Conservation (phyloP, 2,888 invertebrate species). For the Nymphalis urticae region DNA sequence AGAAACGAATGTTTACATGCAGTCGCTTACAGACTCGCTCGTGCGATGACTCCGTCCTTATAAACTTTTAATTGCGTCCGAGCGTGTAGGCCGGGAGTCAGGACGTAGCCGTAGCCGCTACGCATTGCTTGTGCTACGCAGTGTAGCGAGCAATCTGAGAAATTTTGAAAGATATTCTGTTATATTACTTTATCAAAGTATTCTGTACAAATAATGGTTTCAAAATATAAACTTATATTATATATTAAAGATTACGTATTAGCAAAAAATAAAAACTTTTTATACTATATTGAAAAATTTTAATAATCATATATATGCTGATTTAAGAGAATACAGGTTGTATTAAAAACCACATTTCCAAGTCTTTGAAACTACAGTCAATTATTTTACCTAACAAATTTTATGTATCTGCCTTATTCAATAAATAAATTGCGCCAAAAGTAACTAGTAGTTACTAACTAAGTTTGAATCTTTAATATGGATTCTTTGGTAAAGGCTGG, state of each 20-base stretch:
- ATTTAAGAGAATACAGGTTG: too few species aligned
- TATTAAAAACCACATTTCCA: too few species aligned
- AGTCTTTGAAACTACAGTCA: too few species aligned
- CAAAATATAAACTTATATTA: too few species aligned
- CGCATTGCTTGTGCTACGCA: conserved; percentile 24
- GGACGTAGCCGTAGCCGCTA: conserved; percentile 20
- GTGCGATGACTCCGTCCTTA: conserved; percentile 52
- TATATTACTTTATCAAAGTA: too few species aligned
- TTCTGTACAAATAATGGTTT: too few species aligned
- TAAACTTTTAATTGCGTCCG: conserved; percentile 62
- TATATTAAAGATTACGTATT: too few species aligned
- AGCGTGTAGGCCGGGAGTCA: conserved; percentile 21
- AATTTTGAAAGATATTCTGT: background rate
- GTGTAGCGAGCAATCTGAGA: conserved; percentile 1
- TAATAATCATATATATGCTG: too few species aligned
- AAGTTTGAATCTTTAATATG: conserved; percentile 2
- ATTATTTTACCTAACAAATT: too few species aligned
- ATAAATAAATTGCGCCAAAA: background rate
- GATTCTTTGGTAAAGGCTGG: background rate
- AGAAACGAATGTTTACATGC: conserved; percentile 52
- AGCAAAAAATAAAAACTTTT: too few species aligned
- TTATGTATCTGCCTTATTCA: too few species aligned
- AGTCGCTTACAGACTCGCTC: conserved; percentile 56
- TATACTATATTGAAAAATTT: too few species aligned
- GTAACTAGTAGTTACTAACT: background rate